Conservation (phyloP, 2,113 vertebrate species). For the Himantopus leucocephalus region DNA sequence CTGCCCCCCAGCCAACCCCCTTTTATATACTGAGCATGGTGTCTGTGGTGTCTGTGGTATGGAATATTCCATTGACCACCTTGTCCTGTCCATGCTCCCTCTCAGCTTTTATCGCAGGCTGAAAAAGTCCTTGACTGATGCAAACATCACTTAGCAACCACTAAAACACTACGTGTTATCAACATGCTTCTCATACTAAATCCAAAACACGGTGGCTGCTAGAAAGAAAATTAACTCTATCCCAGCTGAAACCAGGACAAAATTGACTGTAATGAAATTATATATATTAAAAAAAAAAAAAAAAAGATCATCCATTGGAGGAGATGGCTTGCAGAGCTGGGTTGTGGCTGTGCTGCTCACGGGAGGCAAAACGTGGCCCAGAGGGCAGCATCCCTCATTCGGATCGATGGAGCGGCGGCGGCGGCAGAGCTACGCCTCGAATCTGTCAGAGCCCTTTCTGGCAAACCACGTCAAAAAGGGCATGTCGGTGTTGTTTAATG, state of each 20-base stretch:
- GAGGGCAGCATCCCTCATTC: background rate
- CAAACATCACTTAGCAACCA: background rate
- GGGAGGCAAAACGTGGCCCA: background rate
- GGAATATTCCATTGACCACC: background rate
- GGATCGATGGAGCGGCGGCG: fast-evolving
- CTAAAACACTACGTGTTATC: background rate
- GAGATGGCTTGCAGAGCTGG: background rate
- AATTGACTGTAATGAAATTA: background rate
- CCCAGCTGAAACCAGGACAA: background rate
- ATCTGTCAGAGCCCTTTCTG: background rate
- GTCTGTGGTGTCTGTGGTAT: background rate
- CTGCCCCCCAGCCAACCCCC: background rate
- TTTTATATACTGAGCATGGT: background rate
- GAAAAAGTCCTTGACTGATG: background rate
- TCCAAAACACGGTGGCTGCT: background rate
- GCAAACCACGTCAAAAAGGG: background rate
- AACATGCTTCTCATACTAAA: background rate
- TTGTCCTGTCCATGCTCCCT: background rate
- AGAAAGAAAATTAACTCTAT: background rate
- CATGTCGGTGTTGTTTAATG: background rate
- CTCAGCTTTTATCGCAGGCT: background rate
- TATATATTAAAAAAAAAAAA: background rate
- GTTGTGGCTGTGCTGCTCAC: fast-evolving
- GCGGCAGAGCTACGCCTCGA: background rate
- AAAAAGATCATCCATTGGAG: background rate